Base-by-base conservation (phyloP, 2,888 invertebrate genomes). In the Drosophila histrio region DNA sequence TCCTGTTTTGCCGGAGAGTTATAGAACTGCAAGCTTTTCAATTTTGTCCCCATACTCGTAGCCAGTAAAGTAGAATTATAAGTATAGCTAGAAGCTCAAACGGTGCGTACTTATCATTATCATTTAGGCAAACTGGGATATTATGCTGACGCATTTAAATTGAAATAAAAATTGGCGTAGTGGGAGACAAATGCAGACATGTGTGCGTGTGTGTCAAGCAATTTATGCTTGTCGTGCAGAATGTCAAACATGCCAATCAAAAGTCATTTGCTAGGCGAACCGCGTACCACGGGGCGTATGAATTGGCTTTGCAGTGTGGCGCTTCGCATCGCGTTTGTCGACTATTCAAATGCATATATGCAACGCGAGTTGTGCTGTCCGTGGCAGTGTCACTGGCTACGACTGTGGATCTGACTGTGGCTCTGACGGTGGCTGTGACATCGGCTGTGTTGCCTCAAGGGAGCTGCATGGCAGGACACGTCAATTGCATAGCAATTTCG, bases 231-330 rank as follows among this genome's bases (percentile, higher is more conserved):
- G 79, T 85, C 85, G 82, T 71, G 79, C 86, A 73, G 74, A 79
- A 84, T 85, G 88, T 85, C 88, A 85, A 87, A 87, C 84, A 86
- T 76, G 84, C 85, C 84, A 85, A 87, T 85, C 84, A 85, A 85
- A 87, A 77, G 84, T 83, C 77, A 87, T 85, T 84, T 85, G 79
- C 68, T 57, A 68, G 56, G 50, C 65, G 54, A 54, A 28, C 44
- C 58, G 72, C 73, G 76, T 75, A 54, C 64, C 54, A 75, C 38
- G 13, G 64, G 75, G 75, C 68, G 75, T 50, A 76, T 76, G 72
- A 76, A 62, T 74, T 72, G 69, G 69, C 63, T 52, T 11, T 38
- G 39, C 68, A 43, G 28, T 34, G 32, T 49, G 39, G 36, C 53
- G 41, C 46, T 46, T 41, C 52, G 41, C 19, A 26, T 19, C 34